A percentile compares a stretch with the other conserved stretches of the same genome.
These are phyloP conservation scores for Aelia acuminata DNA, from an alignment of 2,888 invertebrate genomes.

Conservation along the genomic window DNA sequence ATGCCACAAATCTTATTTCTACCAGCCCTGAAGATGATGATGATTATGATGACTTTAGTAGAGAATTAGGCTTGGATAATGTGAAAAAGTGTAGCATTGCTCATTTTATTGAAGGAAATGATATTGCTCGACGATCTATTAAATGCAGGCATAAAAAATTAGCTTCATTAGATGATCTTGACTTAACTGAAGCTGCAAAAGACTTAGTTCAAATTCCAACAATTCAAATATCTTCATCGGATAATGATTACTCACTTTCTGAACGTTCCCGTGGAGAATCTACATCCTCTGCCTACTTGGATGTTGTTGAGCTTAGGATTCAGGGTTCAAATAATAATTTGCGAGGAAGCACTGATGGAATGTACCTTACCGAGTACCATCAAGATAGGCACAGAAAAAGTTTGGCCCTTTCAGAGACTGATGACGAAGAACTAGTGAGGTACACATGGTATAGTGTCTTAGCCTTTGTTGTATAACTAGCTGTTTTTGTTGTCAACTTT, in stretches of 20 bases:
- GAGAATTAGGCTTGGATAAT: slow-evolving; percentile 65
- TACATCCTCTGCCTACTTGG: slow-evolving; percentile 61
- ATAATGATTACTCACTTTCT: slow-evolving; percentile 66
- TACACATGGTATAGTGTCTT: slow-evolving; percentile 59
- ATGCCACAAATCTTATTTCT: slow-evolving; percentile 67
- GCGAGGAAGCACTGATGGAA: slow-evolving; percentile 64
- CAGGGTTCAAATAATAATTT: slow-evolving; percentile 66
- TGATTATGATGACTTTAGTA: slow-evolving; percentile 66
- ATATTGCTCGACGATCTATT: slow-evolving; percentile 85
- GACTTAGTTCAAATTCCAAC: slow-evolving; percentile 63
- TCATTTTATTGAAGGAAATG: slow-evolving; percentile 84
- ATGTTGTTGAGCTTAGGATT: slow-evolving; percentile 65
- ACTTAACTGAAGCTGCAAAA: slow-evolving; percentile 61
- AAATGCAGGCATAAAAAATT: slow-evolving; percentile 69
- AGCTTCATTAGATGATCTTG: slow-evolving; percentile 64
- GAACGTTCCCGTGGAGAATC: slow-evolving; percentile 64
- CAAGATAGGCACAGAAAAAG: slow-evolving; percentile 65
- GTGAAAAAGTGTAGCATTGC: slow-evolving; percentile 78
- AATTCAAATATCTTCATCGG: slow-evolving; percentile 64
- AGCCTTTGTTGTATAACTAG: slow-evolving; percentile 53
- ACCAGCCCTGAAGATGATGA: slow-evolving; percentile 67
- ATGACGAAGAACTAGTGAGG: slow-evolving; percentile 67
- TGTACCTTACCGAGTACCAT: slow-evolving; percentile 62
- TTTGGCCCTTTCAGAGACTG: slow-evolving; percentile 66
- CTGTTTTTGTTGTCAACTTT: slow-evolving; percentile 54